Base-by-base conservation (phyloP, 2,888 invertebrate genomes). In the Scrobipalpa costella region DNA sequence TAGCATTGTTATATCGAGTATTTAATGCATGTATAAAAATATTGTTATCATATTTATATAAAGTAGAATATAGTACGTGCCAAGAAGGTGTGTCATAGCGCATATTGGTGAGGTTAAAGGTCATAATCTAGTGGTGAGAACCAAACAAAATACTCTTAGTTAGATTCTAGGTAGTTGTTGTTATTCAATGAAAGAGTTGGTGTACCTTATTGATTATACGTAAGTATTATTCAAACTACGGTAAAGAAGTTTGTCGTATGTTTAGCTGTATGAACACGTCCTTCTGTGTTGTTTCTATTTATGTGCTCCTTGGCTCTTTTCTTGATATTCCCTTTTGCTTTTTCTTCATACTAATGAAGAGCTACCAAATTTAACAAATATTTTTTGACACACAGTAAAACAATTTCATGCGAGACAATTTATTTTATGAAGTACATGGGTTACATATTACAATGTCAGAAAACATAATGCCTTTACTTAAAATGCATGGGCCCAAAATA, bases 51-150 rank as follows among this genome's bases (percentile, higher is more conserved):
- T 33, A 17, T 21, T 38, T 15, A 58, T 8, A 6, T 47, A 59
- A 27, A n/a, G 27, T 59, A 62, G 49, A 38, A 44, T 27, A 44
- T 44, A 44, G 50, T 50, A 21, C 65, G 68, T 66, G 66, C 68
- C 66, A 67, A 66, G 63, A 60, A 64, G 58, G 58, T 63, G 70
- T 70, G 68, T 67, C 67, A 66, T 66, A 68, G 62, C 63, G 44
- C 44, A 44, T 44, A 44, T 49, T 49, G 49, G 49, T 49, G 17
- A 19, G 49, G 21, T 21, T 49, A 38, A 38, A 11, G 13, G 38
- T 38, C 7, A n/a, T 47, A 19, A 27, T n/a, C n/a, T 55, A 55
- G 21, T 55, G 11, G 33, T n/a, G 38, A 15, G 34, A 50, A 57
- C 57, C 55, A 62, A 61, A 57, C 33, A 15, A 62, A 62, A 62